A percentile compares a stretch with the other conserved stretches of the same genome.
Evolutionary conservation across 2,888 invertebrate genomes (phyloP).

Genomic region (Melieria omissa): DNA sequence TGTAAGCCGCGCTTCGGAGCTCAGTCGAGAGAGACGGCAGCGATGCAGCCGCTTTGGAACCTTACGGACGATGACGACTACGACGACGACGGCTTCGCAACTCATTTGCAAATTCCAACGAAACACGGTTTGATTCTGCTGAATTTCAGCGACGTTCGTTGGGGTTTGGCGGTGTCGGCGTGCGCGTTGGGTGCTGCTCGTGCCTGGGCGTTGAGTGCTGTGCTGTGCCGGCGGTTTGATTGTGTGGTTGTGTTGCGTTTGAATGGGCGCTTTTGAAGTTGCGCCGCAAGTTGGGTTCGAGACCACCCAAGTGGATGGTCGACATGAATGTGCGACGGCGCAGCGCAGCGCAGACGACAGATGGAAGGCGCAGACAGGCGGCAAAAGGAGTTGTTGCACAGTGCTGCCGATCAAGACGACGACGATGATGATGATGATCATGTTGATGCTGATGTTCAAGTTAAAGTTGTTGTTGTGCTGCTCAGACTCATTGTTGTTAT

Average conservation of each 20-base stretch:
- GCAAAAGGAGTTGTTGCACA: too few relatives aligned
- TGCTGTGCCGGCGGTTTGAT: constrained; percentile 43
- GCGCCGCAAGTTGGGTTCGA: constrained; percentile 62
- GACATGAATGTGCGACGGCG: constrained; percentile 39
- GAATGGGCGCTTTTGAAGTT: constrained; percentile 60
- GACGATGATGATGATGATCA: constrained; percentile 29
- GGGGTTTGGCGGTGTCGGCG: constrained; percentile 22
- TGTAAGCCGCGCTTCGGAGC: too few relatives aligned
- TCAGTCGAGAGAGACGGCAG: neutral
- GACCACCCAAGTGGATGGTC: constrained; percentile 62
- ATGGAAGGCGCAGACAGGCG: too few relatives aligned
- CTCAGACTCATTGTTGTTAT: constrained; percentile 9
- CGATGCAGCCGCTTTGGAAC: neutral
- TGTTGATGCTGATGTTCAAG: constrained; percentile 29
- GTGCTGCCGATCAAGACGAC: neutral
- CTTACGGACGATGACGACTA: constrained; percentile 11
- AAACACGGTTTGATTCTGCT: constrained; percentile 59
- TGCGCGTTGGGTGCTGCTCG: constrained; percentile 18
- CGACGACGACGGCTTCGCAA: constrained; percentile 48
- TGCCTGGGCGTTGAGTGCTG: constrained; percentile 33
- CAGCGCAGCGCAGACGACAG: constrained; percentile 39
- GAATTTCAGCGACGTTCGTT: constrained; percentile 54
- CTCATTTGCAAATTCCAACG: constrained; percentile 65
- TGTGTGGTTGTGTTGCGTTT: constrained; percentile 50
- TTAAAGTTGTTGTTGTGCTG: constrained; percentile 26